Evolutionary conservation across 2,113 vertebrate species (phyloP), one percentile per base, ranked within the genome.

Genomic region (Forbesichthys agassizii): DNA sequence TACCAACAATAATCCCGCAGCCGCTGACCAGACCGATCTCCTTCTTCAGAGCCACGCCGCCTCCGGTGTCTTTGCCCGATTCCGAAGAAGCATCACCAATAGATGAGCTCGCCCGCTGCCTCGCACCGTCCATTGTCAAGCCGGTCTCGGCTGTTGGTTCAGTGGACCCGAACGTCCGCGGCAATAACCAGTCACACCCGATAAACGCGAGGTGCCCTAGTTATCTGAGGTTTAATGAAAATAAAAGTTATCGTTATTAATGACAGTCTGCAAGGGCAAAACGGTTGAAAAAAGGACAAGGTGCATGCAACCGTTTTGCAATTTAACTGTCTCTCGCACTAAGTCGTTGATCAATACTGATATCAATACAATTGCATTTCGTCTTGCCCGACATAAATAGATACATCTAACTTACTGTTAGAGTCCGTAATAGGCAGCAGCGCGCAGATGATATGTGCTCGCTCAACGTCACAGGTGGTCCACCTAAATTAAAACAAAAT

Each of bases 1-100:
- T 48, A 97, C 96, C 96, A 33, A 97, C 92, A 13, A 96, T 96
- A 66, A 97, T 96, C 0, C 95, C 95, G 47, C 96, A 97, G 11
- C 94, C 96, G 74, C 96, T 97, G 72, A 96, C 92, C 13, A 97
- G 92, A 36, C 96, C 95, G 51, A 97, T 97, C 71, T 96, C 94
- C 53, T 97, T 96, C 92, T 96, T 96, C 77, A 97, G 92, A 3
- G 93, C 93, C 12, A 97, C 95, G 3, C 92, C 93, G 1, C 76
- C 80, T 70, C 88, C 90, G 0, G 85, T 61, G 47, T 83, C 65
- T 55, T 81, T 65, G 20, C 64, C 80, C 0, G 57, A 3, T 16
- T 65, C 70, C 36, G 59, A 64, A 16, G 75, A 85, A 66, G 78
- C 85, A 78, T 92, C 91, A 52, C 84, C 88, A 49, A 63, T 66